These are phyloP conservation scores for Brachyistius frenatus DNA, from an alignment of 2,113 vertebrate species.

Conservation along the genomic window DNA sequence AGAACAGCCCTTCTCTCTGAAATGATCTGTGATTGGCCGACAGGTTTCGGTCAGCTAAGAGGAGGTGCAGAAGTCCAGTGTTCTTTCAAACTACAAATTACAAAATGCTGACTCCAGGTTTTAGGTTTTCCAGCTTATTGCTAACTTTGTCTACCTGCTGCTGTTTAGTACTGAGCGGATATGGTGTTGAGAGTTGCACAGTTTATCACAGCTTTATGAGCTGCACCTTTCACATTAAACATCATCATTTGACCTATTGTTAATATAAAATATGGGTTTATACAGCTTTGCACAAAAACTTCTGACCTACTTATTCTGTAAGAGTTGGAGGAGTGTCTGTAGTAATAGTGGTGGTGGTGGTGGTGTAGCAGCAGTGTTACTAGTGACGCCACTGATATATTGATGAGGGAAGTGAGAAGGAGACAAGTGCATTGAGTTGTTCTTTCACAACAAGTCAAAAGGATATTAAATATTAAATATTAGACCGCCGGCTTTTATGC, in stretches of 20 bases:
- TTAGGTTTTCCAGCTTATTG: too few species aligned
- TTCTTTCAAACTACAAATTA: too few species aligned
- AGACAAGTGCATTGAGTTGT: constrained; percentile 50
- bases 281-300: background rate
- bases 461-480: constrained; percentile 69
- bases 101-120: too few species aligned
- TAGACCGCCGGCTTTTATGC: constrained; percentile 56
- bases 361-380: background rate
- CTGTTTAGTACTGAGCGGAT: too few species aligned
- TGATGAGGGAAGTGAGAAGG: constrained; percentile 29
- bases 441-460: constrained; percentile 56
- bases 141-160: too few species aligned
- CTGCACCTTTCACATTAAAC: too few species aligned
- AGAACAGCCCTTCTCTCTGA: too few species aligned
- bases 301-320: constrained; percentile 8
- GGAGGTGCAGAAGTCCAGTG: too few species aligned
- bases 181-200: too few species aligned
- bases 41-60: too few species aligned
- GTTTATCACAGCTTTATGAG: too few species aligned
- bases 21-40: too few species aligned
- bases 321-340: background rate
- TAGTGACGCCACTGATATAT: background rate
- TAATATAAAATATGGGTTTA: background rate
- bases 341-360: background rate
- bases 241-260: background rate